Conservation (phyloP, 2,888 invertebrate genomes). For the Petrolisthes cinctipes region DNA sequence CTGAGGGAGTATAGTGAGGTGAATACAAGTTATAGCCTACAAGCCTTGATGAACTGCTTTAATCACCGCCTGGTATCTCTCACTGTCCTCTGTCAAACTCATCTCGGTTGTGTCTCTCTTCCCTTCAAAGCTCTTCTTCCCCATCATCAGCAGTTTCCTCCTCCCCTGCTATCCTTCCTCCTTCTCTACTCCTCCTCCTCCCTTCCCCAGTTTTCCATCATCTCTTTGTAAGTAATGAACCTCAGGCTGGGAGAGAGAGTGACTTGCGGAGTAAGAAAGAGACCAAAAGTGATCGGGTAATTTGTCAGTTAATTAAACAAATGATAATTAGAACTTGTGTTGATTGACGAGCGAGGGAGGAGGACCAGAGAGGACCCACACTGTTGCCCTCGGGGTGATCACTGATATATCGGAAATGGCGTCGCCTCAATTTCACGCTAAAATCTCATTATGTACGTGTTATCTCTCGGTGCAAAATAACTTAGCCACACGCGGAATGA, state of each 20-base stretch:
- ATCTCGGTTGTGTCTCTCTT: no score
- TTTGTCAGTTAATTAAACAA: constrained; percentile 61
- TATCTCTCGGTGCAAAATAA: constrained; percentile 5
- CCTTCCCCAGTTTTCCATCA: neutral
- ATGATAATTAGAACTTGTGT: constrained; percentile 59
- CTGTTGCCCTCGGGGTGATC: constrained; percentile 17
- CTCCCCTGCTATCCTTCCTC: neutral
- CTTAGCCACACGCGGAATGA: neutral
- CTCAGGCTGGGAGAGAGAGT: constrained; percentile 17
- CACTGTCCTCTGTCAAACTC: no score
- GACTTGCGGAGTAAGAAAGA: constrained; percentile 46
- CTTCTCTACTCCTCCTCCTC: neutral
- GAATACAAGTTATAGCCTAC: neutral
- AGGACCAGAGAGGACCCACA: neutral
- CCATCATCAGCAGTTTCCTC: neutral
- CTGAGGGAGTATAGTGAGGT: neutral
- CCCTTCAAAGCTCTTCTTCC: neutral
- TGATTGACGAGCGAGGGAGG: constrained; percentile 47
- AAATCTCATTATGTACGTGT: constrained; percentile 5
- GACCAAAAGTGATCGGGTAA: constrained; percentile 57
- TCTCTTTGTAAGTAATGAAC: neutral
- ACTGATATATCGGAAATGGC: constrained; percentile 21
- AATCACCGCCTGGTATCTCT: no score
- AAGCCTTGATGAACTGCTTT: no score
- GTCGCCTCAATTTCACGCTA: constrained; percentile 3